phyloP scores from a whole-genome alignment of 1,140 invertebrate genomes.

The Drosophila ambigua region DNA sequence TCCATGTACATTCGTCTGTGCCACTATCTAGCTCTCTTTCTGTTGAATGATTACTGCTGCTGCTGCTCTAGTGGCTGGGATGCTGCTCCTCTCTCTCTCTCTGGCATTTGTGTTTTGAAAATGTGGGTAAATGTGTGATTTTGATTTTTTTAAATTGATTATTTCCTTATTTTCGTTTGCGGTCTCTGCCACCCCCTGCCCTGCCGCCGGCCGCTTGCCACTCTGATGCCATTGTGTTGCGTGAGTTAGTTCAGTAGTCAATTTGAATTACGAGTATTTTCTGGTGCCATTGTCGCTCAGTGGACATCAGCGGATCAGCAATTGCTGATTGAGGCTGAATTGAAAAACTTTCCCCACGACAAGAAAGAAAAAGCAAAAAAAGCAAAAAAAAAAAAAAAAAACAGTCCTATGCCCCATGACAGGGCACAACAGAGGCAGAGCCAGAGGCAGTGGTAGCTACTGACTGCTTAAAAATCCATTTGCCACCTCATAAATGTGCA shows the following conservation, averaged over 20 bases:
- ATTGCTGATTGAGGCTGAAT: slow-evolving; percentile 29
- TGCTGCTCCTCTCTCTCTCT: slow-evolving; percentile 4
- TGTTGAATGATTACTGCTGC: slow-evolving; percentile 66
- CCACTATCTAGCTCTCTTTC: slow-evolving; percentile 13
- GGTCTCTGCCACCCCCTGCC: slow-evolving; percentile 13
- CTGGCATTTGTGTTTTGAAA: slow-evolving; percentile 51
- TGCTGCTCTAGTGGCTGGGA: slow-evolving; percentile 5
- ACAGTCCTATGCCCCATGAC: slow-evolving; percentile 8
- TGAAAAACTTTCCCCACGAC: slow-evolving; percentile 16
- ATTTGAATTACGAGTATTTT: slow-evolving; percentile 49
- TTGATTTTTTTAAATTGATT: slow-evolving; percentile 83
- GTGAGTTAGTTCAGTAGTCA: slow-evolving; percentile 64
- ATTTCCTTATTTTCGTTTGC: slow-evolving; percentile 81
- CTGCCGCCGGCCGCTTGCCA: background rate
- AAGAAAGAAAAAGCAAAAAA: background rate
- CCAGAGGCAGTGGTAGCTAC: background rate
- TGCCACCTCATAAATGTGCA: slow-evolving; percentile 59
- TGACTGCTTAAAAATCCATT: slow-evolving; percentile 59
- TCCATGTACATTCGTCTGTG: background rate
- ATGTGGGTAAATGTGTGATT: slow-evolving; percentile 73
- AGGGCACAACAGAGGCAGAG: background rate
- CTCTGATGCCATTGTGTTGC: slow-evolving; percentile 40
- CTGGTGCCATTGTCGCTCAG: slow-evolving; percentile 22
- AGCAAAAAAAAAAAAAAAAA: slow-evolving; percentile 11
- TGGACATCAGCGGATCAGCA: too few relatives aligned